Evolutionary conservation across 2,888 invertebrate genomes (phyloP).

Genomic region (Agrilus mali): DNA sequence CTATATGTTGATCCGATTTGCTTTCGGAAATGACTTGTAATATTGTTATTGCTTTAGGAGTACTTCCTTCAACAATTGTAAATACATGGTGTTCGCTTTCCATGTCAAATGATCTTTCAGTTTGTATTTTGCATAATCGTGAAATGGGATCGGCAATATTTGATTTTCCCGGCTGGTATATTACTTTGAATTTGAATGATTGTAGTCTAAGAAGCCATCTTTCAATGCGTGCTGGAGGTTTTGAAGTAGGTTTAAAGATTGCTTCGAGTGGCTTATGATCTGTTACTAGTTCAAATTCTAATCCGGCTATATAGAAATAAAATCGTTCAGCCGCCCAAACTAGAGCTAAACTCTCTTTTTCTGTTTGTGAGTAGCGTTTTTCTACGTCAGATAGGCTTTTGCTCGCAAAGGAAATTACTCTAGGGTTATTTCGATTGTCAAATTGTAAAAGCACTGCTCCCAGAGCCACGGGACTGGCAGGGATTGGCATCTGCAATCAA

Average conservation of each 20-base stretch:
- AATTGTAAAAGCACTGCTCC: slow-evolving; percentile 18
- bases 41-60: no score
- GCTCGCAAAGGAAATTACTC: slow-evolving; percentile 17
- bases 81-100: no score
- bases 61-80: no score
- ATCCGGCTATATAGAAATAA: slow-evolving; percentile 14
- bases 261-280: slow-evolving; percentile 25
- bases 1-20: no score
- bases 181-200: slow-evolving; percentile 9
- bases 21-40: no score
- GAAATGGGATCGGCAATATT: slow-evolving; percentile 2
- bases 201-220: slow-evolving; percentile 14
- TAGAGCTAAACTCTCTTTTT: slow-evolving; percentile 27
- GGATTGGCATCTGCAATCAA: slow-evolving; percentile 20
- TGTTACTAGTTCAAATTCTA: slow-evolving; percentile 16
- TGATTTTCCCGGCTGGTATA: slow-evolving; percentile 9
- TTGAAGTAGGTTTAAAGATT: slow-evolving; percentile 17
- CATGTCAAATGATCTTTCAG: no score
- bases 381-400: slow-evolving; percentile 17
- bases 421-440: slow-evolving; percentile 9
- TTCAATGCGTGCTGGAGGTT: slow-evolving; percentile 14
- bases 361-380: slow-evolving; percentile 23
- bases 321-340: slow-evolving; percentile 26
- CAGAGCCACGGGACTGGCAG: slow-evolving; percentile 17
- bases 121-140: no score